Percentiles rank a stretch among this genome's conserved stretches.
Conservation (phyloP, 2,888 invertebrate genomes). For the Lymantria dispar region DNA sequence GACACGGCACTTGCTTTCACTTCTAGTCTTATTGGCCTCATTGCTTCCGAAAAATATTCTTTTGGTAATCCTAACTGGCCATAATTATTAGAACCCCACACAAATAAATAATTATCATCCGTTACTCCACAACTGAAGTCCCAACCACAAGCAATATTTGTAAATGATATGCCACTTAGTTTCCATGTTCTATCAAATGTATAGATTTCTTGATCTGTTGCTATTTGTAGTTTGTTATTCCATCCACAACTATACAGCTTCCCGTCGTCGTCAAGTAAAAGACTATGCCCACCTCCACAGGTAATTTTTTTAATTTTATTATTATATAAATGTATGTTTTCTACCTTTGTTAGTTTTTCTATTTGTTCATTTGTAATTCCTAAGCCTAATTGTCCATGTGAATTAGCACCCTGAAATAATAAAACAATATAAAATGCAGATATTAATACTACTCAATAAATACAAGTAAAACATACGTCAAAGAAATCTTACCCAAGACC, state of each 20-base stretch:
- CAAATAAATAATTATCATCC: slow-evolving; percentile 85
- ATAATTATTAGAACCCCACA: slow-evolving; percentile 92
- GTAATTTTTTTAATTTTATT: slow-evolving; percentile 83
- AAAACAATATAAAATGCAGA: no score
- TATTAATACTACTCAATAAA: background rate
- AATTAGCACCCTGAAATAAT: slow-evolving; percentile 89
- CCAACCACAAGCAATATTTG: slow-evolving; percentile 90
- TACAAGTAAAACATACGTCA: background rate
- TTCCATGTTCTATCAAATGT: slow-evolving; percentile 84
- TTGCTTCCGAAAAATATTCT: slow-evolving; percentile 60
- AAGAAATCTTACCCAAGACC: slow-evolving; percentile 57
- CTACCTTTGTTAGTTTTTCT: slow-evolving; percentile 76
- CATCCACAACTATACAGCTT: slow-evolving; percentile 89
- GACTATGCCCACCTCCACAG: slow-evolving; percentile 90
- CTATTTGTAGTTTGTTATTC: slow-evolving; percentile 89
- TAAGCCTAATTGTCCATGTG: slow-evolving; percentile 90
- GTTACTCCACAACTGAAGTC: slow-evolving; percentile 90
- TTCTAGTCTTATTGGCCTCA: slow-evolving; percentile 62
- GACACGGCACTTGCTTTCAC: slow-evolving; percentile 82
- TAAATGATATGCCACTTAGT: slow-evolving; percentile 79
- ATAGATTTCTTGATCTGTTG: slow-evolving; percentile 73
- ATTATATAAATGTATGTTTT: slow-evolving; percentile 54
- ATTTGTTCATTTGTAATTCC: slow-evolving; percentile 86
- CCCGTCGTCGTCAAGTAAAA: slow-evolving; percentile 86
- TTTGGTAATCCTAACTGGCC: slow-evolving; percentile 88